These are phyloP conservation scores for Polydrusus pterygomalis DNA, from an alignment of 2,888 invertebrate genomes.

Conservation along the genomic window DNA sequence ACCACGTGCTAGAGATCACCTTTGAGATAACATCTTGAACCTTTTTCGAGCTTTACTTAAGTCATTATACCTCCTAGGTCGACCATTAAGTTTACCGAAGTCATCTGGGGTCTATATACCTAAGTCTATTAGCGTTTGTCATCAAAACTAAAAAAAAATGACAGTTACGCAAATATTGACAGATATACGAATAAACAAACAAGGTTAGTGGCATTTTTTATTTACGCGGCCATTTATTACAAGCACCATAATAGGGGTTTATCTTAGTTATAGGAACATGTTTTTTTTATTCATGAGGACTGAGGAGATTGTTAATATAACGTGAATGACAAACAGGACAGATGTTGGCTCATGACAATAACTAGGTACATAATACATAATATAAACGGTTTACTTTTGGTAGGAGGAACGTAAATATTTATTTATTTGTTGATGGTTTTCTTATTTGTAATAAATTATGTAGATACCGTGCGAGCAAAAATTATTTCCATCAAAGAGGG, in stretches of 20 bases:
- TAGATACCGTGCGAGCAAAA: too few species aligned
- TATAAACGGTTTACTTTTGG: not conserved
- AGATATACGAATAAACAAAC: conserved; percentile 13
- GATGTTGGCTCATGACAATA: conserved; percentile 5
- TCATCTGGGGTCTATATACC: conserved; percentile 5
- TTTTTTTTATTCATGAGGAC: conserved; percentile 16
- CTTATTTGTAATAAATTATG: not conserved
- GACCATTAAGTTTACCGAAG: conserved; percentile 5
- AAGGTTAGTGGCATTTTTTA: conserved; percentile 19
- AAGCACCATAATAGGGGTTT: conserved; percentile 12
- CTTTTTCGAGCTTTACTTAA: conserved; percentile 12
- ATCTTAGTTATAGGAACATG: conserved; percentile 23
- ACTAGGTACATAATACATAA: too few species aligned
- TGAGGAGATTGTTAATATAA: conserved; percentile 3
- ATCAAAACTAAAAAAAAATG: conserved; percentile 17
- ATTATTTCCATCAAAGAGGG: too few species aligned
- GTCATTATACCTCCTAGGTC: conserved; percentile 27
- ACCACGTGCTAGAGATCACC: conserved; percentile 25
- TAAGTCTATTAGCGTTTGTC: conserved; percentile 19
- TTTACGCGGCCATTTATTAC: conserved; percentile 16
- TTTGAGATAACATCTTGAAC: conserved; percentile 4
- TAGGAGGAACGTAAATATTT: conserved; percentile 15
- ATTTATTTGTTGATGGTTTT: not conserved
- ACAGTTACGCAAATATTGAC: conserved; percentile 29
- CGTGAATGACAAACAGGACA: conserved; percentile 3